Conservation (phyloP, 2,888 invertebrate genomes). For the Ornithoptera priamus region DNA sequence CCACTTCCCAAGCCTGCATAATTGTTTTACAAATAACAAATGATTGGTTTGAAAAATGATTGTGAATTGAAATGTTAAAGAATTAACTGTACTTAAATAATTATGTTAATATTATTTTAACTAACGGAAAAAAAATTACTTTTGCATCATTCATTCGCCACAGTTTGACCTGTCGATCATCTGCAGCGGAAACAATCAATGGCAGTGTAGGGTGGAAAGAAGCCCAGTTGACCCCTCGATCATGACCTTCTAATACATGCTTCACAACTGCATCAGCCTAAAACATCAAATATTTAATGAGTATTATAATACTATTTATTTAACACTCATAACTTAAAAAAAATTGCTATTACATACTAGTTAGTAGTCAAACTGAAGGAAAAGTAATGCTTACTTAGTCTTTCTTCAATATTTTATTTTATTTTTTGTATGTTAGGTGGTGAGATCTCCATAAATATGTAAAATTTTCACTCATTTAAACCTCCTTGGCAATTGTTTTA, state of each 20-base stretch:
- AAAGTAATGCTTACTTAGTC: too few relatives aligned
- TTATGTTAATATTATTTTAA: too few relatives aligned
- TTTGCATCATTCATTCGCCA: constrained; percentile 99
- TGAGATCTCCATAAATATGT: too few relatives aligned
- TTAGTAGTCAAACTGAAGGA: too few relatives aligned
- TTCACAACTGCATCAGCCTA: constrained; percentile 95
- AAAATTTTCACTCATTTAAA: too few relatives aligned
- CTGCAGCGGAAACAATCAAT: constrained; percentile 98
- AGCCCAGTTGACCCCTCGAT: constrained; percentile 99
- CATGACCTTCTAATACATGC: constrained; percentile 95
- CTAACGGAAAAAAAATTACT: constrained; percentile 55
- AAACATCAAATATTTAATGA: constrained; percentile 31
- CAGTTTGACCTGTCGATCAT: constrained; percentile 97
- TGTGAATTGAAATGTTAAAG: too few relatives aligned
- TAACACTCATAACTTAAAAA: too few relatives aligned
- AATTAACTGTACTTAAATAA: too few relatives aligned
- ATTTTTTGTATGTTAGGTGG: too few relatives aligned
- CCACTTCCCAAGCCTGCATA: constrained; percentile 98
- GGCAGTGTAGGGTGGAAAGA: constrained; percentile 97
- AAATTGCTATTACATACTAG: too few relatives aligned
- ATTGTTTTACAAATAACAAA: background rate
- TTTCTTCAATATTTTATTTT: too few relatives aligned
- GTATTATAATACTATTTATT: background rate
- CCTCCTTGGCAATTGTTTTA: too few relatives aligned
- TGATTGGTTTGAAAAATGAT: background rate